Evolutionary conservation across 2,888 invertebrate genomes (phyloP).

Genomic region (Plusia festucae): DNA sequence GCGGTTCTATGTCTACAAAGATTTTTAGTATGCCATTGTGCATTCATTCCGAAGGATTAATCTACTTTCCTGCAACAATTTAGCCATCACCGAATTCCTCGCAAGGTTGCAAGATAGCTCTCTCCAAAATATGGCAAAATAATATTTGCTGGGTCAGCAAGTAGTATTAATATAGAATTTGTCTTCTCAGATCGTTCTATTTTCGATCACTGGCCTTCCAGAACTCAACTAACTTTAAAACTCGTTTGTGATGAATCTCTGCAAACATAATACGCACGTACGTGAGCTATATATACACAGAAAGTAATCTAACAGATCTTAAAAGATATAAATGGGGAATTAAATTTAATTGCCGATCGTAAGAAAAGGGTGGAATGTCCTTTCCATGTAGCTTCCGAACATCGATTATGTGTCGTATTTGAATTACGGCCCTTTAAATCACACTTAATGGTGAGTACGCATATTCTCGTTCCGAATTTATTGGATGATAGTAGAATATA

Average conservation of each 20-base stretch:
- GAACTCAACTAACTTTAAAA: neutral
- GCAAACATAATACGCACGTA: neutral
- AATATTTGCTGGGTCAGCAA: too few species aligned
- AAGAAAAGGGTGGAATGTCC: conserved; percentile 64
- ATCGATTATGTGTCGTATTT: conserved; percentile 79
- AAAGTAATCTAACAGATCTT: conserved; percentile 34
- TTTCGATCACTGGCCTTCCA: neutral
- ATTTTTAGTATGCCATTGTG: too few species aligned
- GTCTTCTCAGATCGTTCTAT: too few species aligned
- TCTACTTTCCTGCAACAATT: too few species aligned
- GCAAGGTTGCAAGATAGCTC: too few species aligned
- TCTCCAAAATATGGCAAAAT: too few species aligned
- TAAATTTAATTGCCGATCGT: conserved; percentile 53
- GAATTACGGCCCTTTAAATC: conserved; percentile 83
- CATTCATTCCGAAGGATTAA: too few species aligned
- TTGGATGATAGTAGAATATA: conserved; percentile 76
- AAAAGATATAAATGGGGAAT: conserved; percentile 47
- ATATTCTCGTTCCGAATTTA: conserved; percentile 83
- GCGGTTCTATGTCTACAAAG: too few species aligned
- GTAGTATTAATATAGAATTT: too few species aligned
- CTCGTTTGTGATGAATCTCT: neutral
- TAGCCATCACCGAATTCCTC: too few species aligned
- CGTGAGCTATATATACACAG: conserved; percentile 6
- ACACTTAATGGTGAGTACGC: conserved; percentile 85
- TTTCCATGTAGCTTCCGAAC: conserved; percentile 70